phyloP scores from a whole-genome alignment of 2,888 invertebrate species.

The Automeris io region DNA sequence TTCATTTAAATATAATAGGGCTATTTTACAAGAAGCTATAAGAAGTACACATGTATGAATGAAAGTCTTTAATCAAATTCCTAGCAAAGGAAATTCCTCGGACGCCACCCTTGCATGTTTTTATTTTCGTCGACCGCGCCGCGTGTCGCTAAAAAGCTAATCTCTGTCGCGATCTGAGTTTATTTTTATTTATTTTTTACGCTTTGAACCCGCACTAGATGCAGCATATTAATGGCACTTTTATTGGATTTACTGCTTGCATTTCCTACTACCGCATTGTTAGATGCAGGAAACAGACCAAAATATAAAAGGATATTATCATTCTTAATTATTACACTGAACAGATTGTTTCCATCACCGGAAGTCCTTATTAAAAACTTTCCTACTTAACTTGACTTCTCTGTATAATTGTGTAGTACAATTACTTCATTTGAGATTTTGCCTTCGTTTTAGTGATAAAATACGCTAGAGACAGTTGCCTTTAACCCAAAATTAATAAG shows the following conservation, averaged over 20 bases:
- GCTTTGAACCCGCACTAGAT: constrained; percentile 12
- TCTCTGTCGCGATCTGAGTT: constrained; percentile 23
- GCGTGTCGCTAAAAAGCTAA: constrained; percentile 33
- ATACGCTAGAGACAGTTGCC: too few relatives aligned
- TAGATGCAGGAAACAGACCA: constrained; percentile 21
- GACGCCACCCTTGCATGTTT: background rate
- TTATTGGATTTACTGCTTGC: constrained; percentile 25
- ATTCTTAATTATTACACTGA: constrained; percentile 8
- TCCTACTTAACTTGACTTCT: too few relatives aligned
- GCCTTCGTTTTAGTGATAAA: too few relatives aligned
- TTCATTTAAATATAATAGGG: too few relatives aligned
- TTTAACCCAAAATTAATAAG: too few relatives aligned
- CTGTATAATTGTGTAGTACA: too few relatives aligned
- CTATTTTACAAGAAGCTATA: too few relatives aligned
- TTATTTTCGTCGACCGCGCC: constrained; percentile 8
- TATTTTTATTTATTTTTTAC: constrained; percentile 17
- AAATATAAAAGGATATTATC: constrained; percentile 5
- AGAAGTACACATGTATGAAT: too few relatives aligned
- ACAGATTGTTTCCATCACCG: background rate
- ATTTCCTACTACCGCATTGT: constrained; percentile 15
- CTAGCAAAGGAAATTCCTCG: constrained; percentile 1
- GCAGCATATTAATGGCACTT: constrained; percentile 21
- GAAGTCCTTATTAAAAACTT: background rate
- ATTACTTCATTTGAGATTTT: too few relatives aligned
- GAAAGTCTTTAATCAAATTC: background rate